Base-by-base conservation (phyloP, 2,797 vertebrate genomes). In the Argentina silus region DNA sequence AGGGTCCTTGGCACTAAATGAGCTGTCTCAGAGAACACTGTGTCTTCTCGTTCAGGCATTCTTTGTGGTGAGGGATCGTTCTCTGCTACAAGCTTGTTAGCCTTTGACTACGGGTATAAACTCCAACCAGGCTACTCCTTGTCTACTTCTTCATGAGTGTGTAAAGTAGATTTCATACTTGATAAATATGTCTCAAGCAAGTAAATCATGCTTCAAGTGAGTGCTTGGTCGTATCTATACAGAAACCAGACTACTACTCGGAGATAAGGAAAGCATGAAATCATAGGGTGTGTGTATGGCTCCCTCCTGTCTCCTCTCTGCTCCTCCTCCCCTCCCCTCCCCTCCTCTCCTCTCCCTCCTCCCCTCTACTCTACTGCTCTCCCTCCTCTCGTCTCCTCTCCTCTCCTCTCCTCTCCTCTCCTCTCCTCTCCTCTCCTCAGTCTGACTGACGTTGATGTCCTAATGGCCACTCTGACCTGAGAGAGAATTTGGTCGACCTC, bases 31-130 rank as follows among this genome's bases (percentile, higher is more conserved):
- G 11, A 62, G 42, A 68, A 45, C 15, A 27, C 73, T 74, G 75
- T 73, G 50, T 75, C 84, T 75, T 66, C 27, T 51, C 9, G 61
- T 78, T 62, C 5, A 62, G 36, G 4, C 44, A 47, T 47, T 47
- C 4, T 47, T 47, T 9, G 9, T 9, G 9, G 4, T n/a, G n/a
- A n/a, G n/a, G n/a, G n/a, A n/a, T n/a, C n/a, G n/a, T n/a, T n/a
- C n/a, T n/a, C n/a, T n/a, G n/a, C n/a, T n/a, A n/a, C n/a, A n/a
- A n/a, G n/a, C n/a, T n/a, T n/a, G n/a, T n/a, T n/a, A n/a, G n/a
- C n/a, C n/a, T n/a, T n/a, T n/a, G n/a, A n/a, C n/a, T n/a, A n/a
- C n/a, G n/a, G n/a, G n/a, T n/a, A n/a, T n/a, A n/a, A n/a, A n/a
- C n/a, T n/a, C n/a, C n/a, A n/a, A n/a, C n/a, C n/a, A n/a, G n/a